Base-by-base conservation (phyloP, 2,888 invertebrate species). In the Atrina japonica region DNA sequence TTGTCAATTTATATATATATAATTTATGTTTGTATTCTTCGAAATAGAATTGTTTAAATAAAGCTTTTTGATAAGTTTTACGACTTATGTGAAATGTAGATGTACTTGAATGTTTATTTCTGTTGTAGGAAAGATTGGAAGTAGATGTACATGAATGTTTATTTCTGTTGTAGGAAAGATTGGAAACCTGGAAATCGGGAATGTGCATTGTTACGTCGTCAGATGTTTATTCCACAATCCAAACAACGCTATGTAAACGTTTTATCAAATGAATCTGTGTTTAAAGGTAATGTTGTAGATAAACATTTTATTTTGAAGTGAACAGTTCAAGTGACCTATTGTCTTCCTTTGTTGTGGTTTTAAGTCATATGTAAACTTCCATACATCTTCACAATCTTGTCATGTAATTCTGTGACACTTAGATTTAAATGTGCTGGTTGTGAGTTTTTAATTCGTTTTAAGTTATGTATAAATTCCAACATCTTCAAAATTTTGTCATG, bases 221-320 rank as follows among this genome's bases (percentile, higher is more conserved):
- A 83, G 49, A 83, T 81, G 29, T 84, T 80, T 49, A 82, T 88
- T 43, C 89, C 89, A 3, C 87, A 87, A 75, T 80, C 85, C n/a
- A 83, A 79, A 60, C 80, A 79, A 45, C 76, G 83, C 66, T 81
- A 82, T 75, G 90, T 91, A 58, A 88, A 89, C 78, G 88, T 88
- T 16, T 83, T 91, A 29, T 90, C 90, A 47, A 91, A 91, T 75
- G 89, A 90, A 78, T 84, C 90, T 64, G 89, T 90, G 11, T 85
- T 91, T 71, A 89, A 88, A 86, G 91, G 90, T 89, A 75, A n/a
- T n/a, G n/a, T n/a, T n/a, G n/a, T n/a, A n/a, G n/a, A n/a, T n/a
- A n/a, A n/a, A n/a, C n/a, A n/a, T n/a, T 93, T 63, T 68, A 21
- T 21, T 14, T 23, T 56, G 21, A 6, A 3, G 23, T 2, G n/a